Percentiles rank a stretch among this genome's conserved stretches.
phyloP scores from a whole-genome alignment of 2,888 invertebrate genomes.

The Myopa tessellatipennis region DNA sequence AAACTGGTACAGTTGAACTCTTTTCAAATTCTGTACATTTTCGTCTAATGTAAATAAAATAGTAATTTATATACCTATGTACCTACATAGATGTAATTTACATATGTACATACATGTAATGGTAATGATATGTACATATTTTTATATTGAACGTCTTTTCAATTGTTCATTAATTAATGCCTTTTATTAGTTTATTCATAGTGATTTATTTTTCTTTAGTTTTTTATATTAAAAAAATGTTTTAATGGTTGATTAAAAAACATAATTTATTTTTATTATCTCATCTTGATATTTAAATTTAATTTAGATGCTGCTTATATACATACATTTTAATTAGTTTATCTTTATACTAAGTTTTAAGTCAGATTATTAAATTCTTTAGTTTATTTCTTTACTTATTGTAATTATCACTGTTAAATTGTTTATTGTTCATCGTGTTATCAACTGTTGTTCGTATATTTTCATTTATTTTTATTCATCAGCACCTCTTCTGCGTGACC shows the following conservation, averaged over 20 bases:
- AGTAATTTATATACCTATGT: not conserved
- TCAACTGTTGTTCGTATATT: too few species aligned
- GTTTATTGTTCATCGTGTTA: too few species aligned
- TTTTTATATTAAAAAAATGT: not conserved
- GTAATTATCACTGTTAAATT: too few species aligned
- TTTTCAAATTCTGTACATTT: not conserved
- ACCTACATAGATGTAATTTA: not conserved
- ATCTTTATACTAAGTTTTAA: too few species aligned
- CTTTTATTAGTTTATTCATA: too few species aligned
- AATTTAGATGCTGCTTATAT: too few species aligned
- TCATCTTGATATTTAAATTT: not conserved
- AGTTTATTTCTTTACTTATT: too few species aligned
- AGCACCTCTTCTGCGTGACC: too few species aligned
- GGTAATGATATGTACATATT: not conserved
- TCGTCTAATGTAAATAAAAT: not conserved
- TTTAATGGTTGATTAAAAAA: not conserved
- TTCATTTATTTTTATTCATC: too few species aligned
- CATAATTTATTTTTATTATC: not conserved
- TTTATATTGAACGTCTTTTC: not conserved
- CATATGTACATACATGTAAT: slow-evolving; percentile 39
- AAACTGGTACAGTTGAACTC: not conserved
- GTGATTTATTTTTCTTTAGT: too few species aligned
- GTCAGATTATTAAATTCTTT: too few species aligned
- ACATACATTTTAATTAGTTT: too few species aligned
- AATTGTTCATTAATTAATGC: not conserved